Base-by-base conservation (phyloP, 2,113 vertebrate species). In the Bufo bufo region DNA sequence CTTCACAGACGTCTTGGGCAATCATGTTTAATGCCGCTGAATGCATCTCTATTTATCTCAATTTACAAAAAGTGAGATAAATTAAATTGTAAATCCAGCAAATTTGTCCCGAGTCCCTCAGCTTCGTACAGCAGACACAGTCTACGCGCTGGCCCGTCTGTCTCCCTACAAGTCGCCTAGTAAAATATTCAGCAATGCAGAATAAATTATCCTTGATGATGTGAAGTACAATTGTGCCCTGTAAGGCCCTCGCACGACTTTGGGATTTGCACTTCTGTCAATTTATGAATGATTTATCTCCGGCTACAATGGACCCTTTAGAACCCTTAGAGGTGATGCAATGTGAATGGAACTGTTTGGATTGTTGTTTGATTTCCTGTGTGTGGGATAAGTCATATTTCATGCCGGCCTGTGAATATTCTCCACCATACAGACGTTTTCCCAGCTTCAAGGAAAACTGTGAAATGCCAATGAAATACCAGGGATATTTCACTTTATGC, bases 101-200 rank as follows among this genome's bases (percentile, higher is more conserved):
- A 43, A 14, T 23, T 8, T 5, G 3, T 59, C 20, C 8, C 4
- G 43, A 61, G 71, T n/a, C 3, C 43, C 19, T 23, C 6, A 0
- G 17, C 83, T 20, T 59, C 4, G 33, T 84, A 59, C 17, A 52
- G 75, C 6, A 23, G 19, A 16, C 71, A 19, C 72, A 52, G 20
- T 12, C 9, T 54, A 13, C 2, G 2, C 20, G 52, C 52, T 80
- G 52, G 54, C 54, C 77, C 45, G 2, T 6, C 52, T 77, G 16
- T 33, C 33, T 47, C 45, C 20, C 75, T 72, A 77, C n/a, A 59
- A 63, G 19, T 65, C 72, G 79, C 43, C 49, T 17, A 49, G 82
- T 83, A 71, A 88, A 88, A 88, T 88, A 88, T 88, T 88, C 71
- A 83, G 86, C 69, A 75, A 65, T 83, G 86, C 72, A 77, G 86